Evolutionary conservation across 2,797 vertebrate species (phyloP).

Genomic region (Phalanger gymnotis): DNA sequence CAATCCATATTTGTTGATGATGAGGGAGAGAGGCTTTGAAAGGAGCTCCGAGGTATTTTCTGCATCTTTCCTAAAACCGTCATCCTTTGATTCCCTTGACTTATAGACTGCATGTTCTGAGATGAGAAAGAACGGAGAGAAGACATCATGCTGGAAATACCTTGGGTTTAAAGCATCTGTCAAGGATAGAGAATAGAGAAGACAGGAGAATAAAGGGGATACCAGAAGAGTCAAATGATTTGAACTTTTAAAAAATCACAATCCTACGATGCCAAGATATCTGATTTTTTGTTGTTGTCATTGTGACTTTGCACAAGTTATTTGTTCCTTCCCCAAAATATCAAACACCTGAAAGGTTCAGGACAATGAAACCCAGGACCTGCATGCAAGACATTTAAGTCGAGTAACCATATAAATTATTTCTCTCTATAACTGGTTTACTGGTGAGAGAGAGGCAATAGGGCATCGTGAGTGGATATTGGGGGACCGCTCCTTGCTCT

Average conservation of each 20-base stretch:
- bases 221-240: not conserved
- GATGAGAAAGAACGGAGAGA: slow-evolving; percentile 5
- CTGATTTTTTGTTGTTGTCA: not conserved
- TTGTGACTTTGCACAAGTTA: not conserved
- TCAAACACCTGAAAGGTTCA: not conserved
- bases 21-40: not conserved
- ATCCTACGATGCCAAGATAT: not conserved
- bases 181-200: not conserved
- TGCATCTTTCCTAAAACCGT: not conserved
- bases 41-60: not conserved
- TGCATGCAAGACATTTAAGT: not conserved
- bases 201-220: slow-evolving; percentile 24
- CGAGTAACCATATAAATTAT: not conserved
- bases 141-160: slow-evolving; percentile 32
- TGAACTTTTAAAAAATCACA: slow-evolving; percentile 19
- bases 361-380: not conserved
- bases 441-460: not conserved
- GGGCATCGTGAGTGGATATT: not conserved
- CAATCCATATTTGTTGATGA: not conserved
- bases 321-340: not conserved
- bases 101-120: slow-evolving; percentile 3
- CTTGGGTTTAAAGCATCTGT: slow-evolving; percentile 24
- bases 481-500: not conserved
- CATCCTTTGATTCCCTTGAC: slow-evolving; percentile 22
- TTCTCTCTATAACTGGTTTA: not conserved